phyloP scores from a whole-genome alignment of 2,797 vertebrate species.

The Crocidura indochinensis region DNA sequence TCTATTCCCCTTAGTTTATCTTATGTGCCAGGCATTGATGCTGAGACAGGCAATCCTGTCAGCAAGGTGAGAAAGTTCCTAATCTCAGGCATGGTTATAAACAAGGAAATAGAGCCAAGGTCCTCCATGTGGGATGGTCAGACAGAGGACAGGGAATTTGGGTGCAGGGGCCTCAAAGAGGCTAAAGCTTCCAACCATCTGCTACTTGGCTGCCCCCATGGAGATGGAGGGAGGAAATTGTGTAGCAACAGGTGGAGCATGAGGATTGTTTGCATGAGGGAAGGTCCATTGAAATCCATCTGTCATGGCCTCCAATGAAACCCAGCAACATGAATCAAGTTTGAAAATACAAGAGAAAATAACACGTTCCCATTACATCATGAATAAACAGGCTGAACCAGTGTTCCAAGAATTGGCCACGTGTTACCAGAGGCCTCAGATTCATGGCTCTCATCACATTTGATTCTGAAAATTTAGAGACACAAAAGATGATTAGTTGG shows the following conservation, averaged over 20 bases:
- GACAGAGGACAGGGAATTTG: neutral
- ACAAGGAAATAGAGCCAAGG: neutral
- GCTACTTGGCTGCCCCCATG: accelerated
- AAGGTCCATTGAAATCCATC: slow-evolving; percentile 29
- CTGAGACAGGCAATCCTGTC: neutral
- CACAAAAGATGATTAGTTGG: neutral
- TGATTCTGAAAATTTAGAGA: slow-evolving; percentile 15
- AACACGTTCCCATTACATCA: slow-evolving; percentile 18
- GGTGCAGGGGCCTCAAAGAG: neutral
- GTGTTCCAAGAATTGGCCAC: slow-evolving; percentile 54
- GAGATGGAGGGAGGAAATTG: neutral
- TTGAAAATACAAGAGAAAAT: neutral
- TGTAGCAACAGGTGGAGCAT: no score
- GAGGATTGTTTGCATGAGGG: neutral
- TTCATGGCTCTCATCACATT: neutral
- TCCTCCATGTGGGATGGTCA: accelerated
- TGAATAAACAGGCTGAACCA: slow-evolving; percentile 54
- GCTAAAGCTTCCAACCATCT: neutral
- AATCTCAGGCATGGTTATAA: neutral
- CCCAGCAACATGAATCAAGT: neutral
- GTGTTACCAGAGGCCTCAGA: slow-evolving; percentile 65
- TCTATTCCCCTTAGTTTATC: neutral
- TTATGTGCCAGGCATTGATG: no score
- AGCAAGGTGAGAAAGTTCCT: neutral
- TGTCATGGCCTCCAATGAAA: slow-evolving; percentile 45